phyloP scores from a whole-genome alignment of 2,113 vertebrate genomes.

The Alligator mississippiensis region DNA sequence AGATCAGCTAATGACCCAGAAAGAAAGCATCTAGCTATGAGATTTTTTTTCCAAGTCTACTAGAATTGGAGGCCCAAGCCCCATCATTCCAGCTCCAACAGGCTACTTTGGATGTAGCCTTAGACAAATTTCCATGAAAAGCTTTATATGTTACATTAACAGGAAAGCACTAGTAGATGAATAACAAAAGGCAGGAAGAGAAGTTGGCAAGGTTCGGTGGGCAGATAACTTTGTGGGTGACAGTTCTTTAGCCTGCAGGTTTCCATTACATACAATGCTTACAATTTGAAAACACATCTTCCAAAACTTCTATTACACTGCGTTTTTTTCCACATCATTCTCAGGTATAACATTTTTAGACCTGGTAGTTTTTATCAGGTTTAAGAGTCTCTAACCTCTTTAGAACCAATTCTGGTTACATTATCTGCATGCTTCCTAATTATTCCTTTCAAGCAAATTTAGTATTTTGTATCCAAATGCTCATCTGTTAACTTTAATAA shows the following conservation, averaged over 20 bases:
- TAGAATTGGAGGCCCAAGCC: not conserved
- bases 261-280: not conserved
- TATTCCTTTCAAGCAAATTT: not conserved
- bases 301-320: accelerated
- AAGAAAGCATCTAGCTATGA: not conserved
- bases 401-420: not conserved
- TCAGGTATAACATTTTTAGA: not conserved
- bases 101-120: no score
- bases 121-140: not conserved
- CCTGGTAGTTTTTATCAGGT: not conserved
- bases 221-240: not conserved
- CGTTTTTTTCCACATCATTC: not conserved
- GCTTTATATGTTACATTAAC: not conserved
- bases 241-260: not conserved
- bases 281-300: accelerated
- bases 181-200: accelerated
- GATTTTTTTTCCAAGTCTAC: not conserved
- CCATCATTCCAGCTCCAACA: not conserved
- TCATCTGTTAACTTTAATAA: not conserved
- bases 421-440: not conserved
- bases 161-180: not conserved
- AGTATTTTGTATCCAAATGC: not conserved
- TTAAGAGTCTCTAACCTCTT: not conserved
- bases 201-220: not conserved
- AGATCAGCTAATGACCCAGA: not conserved